Evolutionary conservation across 2,797 vertebrate species (phyloP).

Genomic region (Buphagus erythrorhynchus): DNA sequence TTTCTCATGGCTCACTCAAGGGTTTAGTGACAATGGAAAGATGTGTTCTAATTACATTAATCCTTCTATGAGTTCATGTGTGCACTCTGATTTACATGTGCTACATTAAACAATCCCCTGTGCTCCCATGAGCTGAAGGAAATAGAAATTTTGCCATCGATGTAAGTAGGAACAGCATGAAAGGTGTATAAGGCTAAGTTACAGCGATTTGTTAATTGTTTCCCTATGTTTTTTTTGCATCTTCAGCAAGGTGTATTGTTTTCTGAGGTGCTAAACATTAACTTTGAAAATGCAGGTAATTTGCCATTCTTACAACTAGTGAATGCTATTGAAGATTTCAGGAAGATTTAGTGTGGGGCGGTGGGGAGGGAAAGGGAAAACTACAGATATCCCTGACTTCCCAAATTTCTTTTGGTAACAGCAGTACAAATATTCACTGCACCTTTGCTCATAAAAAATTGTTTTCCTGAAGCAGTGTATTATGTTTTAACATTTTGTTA

Average conservation of each 20-base stretch:
- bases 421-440: not conserved
- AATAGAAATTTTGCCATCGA: not conserved
- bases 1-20: not conserved
- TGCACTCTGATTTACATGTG: not conserved
- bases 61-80: not conserved
- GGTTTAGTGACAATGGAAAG: not conserved
- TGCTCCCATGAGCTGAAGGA: not conserved
- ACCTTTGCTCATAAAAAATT: not conserved
- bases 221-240: not conserved
- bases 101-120: accelerated
- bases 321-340: not conserved
- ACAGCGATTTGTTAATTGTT: not conserved
- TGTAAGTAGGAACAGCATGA: not conserved
- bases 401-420: not conserved
- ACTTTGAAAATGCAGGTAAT: not conserved
- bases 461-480: not conserved
- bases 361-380: accelerated
- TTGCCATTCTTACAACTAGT: not conserved
- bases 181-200: not conserved
- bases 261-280: not conserved
- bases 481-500: not conserved
- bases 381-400: not conserved
- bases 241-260: not conserved
- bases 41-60: not conserved
- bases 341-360: not conserved